Evolutionary conservation across 2,888 invertebrate genomes (phyloP), one percentile per base, ranked within the genome.

Genomic region (Amphiduros pacificus): DNA sequence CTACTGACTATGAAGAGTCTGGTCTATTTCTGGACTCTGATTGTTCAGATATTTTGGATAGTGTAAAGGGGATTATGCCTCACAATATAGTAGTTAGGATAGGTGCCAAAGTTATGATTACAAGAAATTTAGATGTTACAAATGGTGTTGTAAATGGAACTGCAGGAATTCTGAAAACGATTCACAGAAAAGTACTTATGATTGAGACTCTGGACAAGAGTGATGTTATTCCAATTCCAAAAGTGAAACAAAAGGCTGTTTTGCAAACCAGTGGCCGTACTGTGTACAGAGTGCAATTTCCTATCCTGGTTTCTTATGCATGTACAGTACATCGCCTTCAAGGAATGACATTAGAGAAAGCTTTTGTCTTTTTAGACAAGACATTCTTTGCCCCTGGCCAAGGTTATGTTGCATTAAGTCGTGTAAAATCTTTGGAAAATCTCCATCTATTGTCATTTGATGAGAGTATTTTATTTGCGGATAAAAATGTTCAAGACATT

Each of bases 101-200:
- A 9, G 20, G 20, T 28, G 51, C 51, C 5, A 26, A 26, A 27
- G 51, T 51, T 2, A 51, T 51, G 51, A 51, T 27, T 2, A 51
- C 51, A 26, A 51, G 51, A 51, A 51, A 51, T 14, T 14, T 51
- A 5, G 51, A 51, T 28, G 28, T 51, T 2, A 3, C 1, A 20
- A 17, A 17, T 2, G 28, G 51, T 51, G 54, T 54, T 2, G 54
- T 54, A 6, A 54, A 54, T 54, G 54, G 54, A 2, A 54, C 54
- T 22, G 17, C 36, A 54, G 54, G 54, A 26, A 54, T 54, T 9
- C 32, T 54, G 9, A 17, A 11, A 9, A 26, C 5, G 22, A 29
- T 54, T 6, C 32, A 54, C 4, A 54, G 24, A 9, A 54, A 54
- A 22, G 54, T 54, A 2, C 2, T 54, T 22, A 32, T 14, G 36